Percentiles rank a stretch among this genome's conserved stretches.
phyloP scores from a whole-genome alignment of 2,888 invertebrate species.

The Platerodrilus igneus region DNA sequence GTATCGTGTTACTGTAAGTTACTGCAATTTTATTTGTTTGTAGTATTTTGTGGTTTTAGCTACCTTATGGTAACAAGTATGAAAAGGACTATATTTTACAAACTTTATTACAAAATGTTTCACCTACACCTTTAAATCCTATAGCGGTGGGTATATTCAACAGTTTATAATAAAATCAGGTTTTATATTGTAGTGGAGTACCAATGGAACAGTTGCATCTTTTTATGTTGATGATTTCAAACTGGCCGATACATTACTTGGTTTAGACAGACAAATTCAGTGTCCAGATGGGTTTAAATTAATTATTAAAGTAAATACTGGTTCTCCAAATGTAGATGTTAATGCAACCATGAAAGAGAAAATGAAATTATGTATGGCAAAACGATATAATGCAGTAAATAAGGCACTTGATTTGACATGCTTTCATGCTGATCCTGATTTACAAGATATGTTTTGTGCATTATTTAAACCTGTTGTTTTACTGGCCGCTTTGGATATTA shows the following conservation, averaged over 20 bases:
- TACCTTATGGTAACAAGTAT: constrained; percentile 71
- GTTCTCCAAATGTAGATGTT: constrained; percentile 59
- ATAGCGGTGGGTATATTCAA: constrained; percentile 48
- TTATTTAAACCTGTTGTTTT: constrained; percentile 69
- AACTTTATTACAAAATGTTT: constrained; percentile 56
- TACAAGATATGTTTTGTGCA: constrained; percentile 70
- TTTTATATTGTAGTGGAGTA: constrained; percentile 53
- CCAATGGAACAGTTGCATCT: constrained; percentile 58
- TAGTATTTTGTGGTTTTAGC: constrained; percentile 36
- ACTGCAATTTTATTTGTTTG: constrained; percentile 3
- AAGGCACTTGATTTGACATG: constrained; percentile 75
- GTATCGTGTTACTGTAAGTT: constrained; percentile 63
- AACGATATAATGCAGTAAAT: constrained; percentile 66
- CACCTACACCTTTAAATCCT: constrained; percentile 66
- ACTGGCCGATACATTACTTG: constrained; percentile 64
- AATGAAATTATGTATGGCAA: constrained; percentile 76
- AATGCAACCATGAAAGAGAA: constrained; percentile 65
- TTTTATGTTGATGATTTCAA: constrained; percentile 77
- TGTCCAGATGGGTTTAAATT: constrained; percentile 70
- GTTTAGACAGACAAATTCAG: constrained; percentile 64
- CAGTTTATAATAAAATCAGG: too few species aligned
- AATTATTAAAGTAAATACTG: constrained; percentile 59
- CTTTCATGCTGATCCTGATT: constrained; percentile 72
- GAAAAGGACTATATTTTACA: constrained; percentile 64
- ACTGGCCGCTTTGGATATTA: constrained; percentile 70